phyloP scores from a whole-genome alignment of 1,140 invertebrate species.

The Temnothorax nylanderi region DNA sequence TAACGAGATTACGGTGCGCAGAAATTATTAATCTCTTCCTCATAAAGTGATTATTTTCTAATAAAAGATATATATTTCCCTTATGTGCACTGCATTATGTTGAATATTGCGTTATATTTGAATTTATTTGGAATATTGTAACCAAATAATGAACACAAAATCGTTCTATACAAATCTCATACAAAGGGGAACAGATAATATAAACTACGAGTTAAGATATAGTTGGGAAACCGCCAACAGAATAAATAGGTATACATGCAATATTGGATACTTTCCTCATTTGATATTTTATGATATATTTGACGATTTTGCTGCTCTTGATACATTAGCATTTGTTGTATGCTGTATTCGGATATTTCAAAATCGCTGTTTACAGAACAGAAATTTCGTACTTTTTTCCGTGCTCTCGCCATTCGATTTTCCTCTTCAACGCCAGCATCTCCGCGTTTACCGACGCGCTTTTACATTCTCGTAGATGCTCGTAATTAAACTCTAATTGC shows the following conservation, averaged over 20 bases:
- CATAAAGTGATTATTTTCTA: conserved; percentile 52
- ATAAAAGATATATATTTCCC: conserved; percentile 34
- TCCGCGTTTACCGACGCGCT: conserved; percentile 4
- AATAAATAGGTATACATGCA: neutral
- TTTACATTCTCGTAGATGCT: conserved; percentile 49
- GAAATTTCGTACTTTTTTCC: neutral
- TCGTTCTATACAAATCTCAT: neutral
- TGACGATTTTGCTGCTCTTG: neutral
- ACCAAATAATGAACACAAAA: neutral
- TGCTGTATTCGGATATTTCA: neutral
- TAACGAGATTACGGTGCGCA: conserved; percentile 41
- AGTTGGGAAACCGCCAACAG: neutral
- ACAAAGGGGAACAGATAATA: neutral
- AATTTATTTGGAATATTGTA: conserved; percentile 11
- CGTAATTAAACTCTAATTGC: conserved; percentile 71
- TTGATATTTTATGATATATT: neutral
- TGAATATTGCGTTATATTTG: conserved; percentile 2
- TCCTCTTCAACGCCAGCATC: neutral
- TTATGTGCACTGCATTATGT: neutral
- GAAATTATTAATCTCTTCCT: conserved; percentile 57
- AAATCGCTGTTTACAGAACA: neutral
- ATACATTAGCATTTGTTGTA: neutral
- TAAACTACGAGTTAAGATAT: neutral
- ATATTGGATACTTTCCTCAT: neutral
- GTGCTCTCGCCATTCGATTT: neutral